Percentiles rank a stretch among this genome's conserved stretches.
Conservation (phyloP, 2,113 vertebrate species). For the Saccopteryx bilineata region DNA sequence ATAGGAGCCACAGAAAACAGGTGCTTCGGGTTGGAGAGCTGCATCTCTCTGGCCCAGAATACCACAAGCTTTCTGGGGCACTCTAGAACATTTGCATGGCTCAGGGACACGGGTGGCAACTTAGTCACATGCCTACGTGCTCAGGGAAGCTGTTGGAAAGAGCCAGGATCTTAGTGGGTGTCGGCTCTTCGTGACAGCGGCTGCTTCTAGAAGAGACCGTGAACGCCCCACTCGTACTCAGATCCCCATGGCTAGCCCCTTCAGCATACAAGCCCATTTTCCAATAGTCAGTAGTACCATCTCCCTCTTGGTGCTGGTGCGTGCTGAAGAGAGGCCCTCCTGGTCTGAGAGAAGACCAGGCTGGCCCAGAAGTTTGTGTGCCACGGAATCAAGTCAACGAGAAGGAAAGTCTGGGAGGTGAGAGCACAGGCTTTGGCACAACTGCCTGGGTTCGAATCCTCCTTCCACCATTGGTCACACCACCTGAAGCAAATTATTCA, state of each 20-base stretch:
- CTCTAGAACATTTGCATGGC: neutral
- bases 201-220: neutral
- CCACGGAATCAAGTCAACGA: fast-evolving
- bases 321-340: neutral
- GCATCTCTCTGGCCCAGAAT: too few relatives aligned
- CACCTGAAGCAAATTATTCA: neutral
- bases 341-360: neutral
- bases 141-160: neutral
- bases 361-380: neutral
- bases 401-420: neutral
- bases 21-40: neutral
- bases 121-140: neutral
- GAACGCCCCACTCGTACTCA: neutral
- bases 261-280: neutral
- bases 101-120: neutral
- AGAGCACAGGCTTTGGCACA: neutral
- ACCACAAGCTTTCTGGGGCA: neutral
- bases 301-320: neutral
- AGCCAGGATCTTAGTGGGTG: neutral
- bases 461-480: too few relatives aligned
- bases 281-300: neutral
- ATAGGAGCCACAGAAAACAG: neutral
- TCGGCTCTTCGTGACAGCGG: neutral
- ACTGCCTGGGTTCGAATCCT: neutral
- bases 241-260: too few relatives aligned